A percentile compares a stretch with the other conserved stretches of the same genome.
Conservation (phyloP, 2,888 invertebrate genomes). For the Lapara coniferarum region DNA sequence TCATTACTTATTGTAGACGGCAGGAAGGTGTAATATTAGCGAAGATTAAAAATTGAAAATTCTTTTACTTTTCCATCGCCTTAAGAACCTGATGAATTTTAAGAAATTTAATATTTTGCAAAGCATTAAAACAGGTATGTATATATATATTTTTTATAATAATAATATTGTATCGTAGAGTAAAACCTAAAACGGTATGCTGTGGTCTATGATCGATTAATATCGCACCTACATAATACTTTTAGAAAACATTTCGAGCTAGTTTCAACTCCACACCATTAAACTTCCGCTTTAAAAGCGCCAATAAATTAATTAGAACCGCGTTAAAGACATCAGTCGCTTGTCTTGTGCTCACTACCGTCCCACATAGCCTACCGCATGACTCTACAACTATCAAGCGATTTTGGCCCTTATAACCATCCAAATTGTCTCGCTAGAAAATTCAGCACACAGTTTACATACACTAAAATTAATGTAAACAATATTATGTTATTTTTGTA, state of each 20-base stretch:
- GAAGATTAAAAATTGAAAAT: too few species aligned
- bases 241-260: background rate
- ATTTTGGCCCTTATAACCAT: constrained; percentile 57
- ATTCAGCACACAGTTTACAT: constrained; percentile 75
- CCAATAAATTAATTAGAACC: constrained; percentile 78
- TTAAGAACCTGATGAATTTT: too few species aligned
- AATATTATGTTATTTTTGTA: constrained; percentile 71
- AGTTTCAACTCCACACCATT: constrained; percentile 54
- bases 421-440: constrained; percentile 66
- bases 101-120: too few species aligned
- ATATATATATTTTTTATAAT: too few species aligned
- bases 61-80: too few species aligned
- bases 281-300: constrained; percentile 72
- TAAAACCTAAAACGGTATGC: too few species aligned
- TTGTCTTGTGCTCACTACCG: constrained; percentile 53
- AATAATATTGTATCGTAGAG: too few species aligned
- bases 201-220: background rate
- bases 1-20: too few species aligned
- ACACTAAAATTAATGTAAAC: constrained; percentile 75
- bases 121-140: too few species aligned
- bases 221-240: background rate
- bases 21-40: too few species aligned
- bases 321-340: constrained; percentile 79
- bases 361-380: constrained; percentile 56
- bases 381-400: constrained; percentile 46